Conservation (phyloP, 2,113 vertebrate genomes). For the Lycaon pictus region DNA sequence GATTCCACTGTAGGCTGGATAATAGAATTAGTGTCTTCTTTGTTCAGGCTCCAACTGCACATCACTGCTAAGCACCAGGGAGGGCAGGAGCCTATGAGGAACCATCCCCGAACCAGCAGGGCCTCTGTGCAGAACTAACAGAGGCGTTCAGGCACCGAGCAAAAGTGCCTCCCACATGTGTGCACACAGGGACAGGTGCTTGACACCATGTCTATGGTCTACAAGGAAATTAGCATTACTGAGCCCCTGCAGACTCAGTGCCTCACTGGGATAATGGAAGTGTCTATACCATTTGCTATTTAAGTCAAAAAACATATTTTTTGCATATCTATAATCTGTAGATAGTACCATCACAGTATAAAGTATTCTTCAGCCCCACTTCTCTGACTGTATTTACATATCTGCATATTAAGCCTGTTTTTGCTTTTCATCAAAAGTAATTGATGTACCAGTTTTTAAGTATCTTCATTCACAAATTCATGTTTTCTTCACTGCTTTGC, state of each 20-base stretch:
- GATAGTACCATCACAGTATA: not conserved
- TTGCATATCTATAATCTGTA: not conserved
- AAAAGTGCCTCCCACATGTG: not conserved
- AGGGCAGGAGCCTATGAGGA: not conserved
- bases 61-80: not conserved
- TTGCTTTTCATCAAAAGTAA: slow-evolving; percentile 3
- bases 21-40: not conserved
- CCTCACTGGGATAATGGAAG: not conserved
- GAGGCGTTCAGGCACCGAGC: not conserved
- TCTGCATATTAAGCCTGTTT: not conserved
- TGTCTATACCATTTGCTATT: not conserved
- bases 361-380: not conserved
- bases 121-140: not conserved
- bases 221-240: not conserved
- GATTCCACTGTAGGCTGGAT: not conserved
- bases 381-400: not conserved
- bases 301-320: not conserved
- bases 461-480: not conserved
- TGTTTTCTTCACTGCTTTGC: not conserved
- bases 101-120: not conserved
- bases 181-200: not conserved
- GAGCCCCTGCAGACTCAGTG: not conserved
- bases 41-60: not conserved
- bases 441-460: not conserved
- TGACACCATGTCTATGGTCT: too few relatives aligned